Evolutionary conservation across 2,797 vertebrate genomes (phyloP).

Genomic region (Sebastes itinus): DNA sequence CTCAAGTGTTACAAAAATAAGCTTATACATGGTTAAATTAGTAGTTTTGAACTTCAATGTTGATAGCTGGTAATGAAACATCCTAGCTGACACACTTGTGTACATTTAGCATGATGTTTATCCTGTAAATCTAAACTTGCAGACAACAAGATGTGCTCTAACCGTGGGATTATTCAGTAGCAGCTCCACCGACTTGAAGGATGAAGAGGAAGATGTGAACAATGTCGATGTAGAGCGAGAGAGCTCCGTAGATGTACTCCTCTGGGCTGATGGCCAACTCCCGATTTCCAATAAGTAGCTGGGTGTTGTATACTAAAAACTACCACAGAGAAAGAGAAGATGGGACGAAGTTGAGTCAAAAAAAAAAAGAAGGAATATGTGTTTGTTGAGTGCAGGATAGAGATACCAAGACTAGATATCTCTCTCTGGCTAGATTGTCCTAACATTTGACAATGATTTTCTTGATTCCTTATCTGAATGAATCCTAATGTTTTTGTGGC

Average conservation of each 20-base stretch:
- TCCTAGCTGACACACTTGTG: neutral
- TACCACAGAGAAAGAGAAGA: conserved; percentile 45
- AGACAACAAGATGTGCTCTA: neutral
- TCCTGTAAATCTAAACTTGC: neutral
- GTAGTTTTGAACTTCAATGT: neutral
- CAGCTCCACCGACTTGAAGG: conserved; percentile 86
- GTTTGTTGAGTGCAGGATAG: neutral
- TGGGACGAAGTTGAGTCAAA: too few species aligned
- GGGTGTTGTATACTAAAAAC: conserved; percentile 96
- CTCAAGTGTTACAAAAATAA: conserved; percentile 47
- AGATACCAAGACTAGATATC: neutral
- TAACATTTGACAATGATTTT: neutral
- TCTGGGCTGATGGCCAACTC: conserved; percentile 91
- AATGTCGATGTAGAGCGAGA: conserved; percentile 93
- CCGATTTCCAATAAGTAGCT: conserved; percentile 93
- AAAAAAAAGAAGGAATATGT: neutral
- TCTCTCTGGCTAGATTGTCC: neutral
- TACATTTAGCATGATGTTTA: neutral
- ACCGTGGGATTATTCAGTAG: conserved; percentile 58
- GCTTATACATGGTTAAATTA: neutral
- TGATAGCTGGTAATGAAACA: neutral
- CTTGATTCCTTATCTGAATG: neutral
- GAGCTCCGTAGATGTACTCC: conserved; percentile 92
- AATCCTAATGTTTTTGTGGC: neutral
- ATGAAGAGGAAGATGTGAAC: conserved; percentile 94